Percentiles rank a stretch among this genome's conserved stretches.
phyloP scores from a whole-genome alignment of 2,113 vertebrate species.

The Chloropsis hardwickii region DNA sequence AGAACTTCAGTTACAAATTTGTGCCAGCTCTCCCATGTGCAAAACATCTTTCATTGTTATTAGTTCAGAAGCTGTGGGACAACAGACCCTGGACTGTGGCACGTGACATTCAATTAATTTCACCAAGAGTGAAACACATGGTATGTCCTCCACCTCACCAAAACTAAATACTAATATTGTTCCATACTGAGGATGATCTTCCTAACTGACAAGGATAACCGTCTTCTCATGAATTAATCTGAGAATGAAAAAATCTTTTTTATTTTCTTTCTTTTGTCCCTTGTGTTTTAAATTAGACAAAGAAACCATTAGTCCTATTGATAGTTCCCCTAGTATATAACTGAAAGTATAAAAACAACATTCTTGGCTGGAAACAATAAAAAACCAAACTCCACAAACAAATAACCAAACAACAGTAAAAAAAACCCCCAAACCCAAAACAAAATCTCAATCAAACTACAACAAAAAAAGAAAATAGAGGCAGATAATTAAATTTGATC shows the following conservation, averaged over 20 bases:
- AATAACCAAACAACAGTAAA: neutral
- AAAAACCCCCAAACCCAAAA: rapidly evolving
- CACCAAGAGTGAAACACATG: neutral
- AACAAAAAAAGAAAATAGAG: neutral
- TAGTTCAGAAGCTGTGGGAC: neutral
- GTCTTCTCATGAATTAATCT: neutral
- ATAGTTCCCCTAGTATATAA: neutral
- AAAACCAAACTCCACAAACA: neutral
- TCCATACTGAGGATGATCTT: neutral
- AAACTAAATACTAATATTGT: neutral
- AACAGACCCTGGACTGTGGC: neutral
- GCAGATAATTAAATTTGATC: neutral
- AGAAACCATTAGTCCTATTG: neutral
- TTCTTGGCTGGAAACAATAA: neutral
- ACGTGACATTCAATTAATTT: neutral
- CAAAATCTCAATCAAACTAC: neutral
- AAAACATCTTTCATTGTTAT: neutral
- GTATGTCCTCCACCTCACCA: neutral
- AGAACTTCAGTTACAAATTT: constrained; percentile 2
- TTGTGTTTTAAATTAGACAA: neutral
- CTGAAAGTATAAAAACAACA: neutral
- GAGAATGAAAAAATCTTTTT: neutral
- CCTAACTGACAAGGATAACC: neutral
- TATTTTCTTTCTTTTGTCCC: neutral
- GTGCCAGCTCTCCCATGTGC: neutral